Conservation (phyloP, 2,797 vertebrate species). For the Geotrypetes seraphini region DNA sequence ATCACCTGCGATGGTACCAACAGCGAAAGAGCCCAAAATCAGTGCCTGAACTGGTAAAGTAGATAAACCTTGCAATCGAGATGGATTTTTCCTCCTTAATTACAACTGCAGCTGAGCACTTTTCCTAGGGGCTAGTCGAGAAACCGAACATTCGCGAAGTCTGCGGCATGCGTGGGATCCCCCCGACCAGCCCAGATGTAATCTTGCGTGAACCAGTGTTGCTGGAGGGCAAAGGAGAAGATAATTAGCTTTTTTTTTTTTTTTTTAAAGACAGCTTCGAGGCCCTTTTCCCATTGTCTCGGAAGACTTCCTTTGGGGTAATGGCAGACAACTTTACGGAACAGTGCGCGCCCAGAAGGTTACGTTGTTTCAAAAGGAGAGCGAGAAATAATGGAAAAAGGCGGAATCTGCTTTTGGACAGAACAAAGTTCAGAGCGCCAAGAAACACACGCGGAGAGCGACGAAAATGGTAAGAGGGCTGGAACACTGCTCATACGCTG, state of each 20-base stretch:
- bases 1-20: too few species aligned
- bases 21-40: too few species aligned
- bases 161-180: background rate
- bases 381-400: slow-evolving; percentile 3
- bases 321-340: background rate
- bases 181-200: too few species aligned
- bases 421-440: slow-evolving; percentile 2
- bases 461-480: too few species aligned
- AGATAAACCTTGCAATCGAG: too few species aligned
- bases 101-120: slow-evolving; percentile 16
- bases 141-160: background rate
- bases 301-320: slow-evolving; percentile 10
- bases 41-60: too few species aligned
- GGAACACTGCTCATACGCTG: too few species aligned
- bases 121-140: background rate
- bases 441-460: too few species aligned
- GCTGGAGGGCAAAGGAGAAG: slow-evolving; percentile 21
- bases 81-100: too few species aligned
- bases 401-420: slow-evolving; percentile 10
- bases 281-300: background rate
- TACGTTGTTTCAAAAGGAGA: background rate
- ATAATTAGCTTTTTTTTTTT: too few species aligned
- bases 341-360: background rate
- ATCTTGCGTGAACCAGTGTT: slow-evolving; percentile 26
- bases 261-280: slow-evolving; percentile 18